These are phyloP conservation scores for Busseola fusca DNA, from an alignment of 2,888 invertebrate species.

Conservation along the genomic window DNA sequence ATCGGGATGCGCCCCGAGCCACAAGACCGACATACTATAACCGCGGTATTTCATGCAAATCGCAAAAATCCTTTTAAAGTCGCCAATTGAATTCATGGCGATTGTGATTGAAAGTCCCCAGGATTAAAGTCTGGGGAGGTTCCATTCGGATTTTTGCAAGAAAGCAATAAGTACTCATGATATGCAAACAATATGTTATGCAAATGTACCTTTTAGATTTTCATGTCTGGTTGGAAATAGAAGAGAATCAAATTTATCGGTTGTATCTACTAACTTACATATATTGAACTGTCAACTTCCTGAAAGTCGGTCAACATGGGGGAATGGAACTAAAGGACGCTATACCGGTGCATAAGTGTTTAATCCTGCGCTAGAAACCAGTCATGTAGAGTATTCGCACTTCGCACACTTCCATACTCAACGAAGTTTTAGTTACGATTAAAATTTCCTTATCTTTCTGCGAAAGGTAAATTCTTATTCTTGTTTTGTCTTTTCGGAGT, in stretches of 20 bases:
- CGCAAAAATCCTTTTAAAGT: conserved; percentile 69
- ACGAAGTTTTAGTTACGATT: not conserved
- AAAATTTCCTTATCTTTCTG: not conserved
- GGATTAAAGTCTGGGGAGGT: conserved; percentile 44
- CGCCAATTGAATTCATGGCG: conserved; percentile 66
- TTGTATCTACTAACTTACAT: conserved; percentile 23
- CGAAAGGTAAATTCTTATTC: not conserved
- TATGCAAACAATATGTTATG: conserved; percentile 30
- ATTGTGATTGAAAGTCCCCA: conserved; percentile 55
- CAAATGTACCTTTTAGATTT: conserved; percentile 6
- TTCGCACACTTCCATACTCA: not conserved
- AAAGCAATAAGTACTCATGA: conserved; percentile 41
- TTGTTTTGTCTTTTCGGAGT: not conserved
- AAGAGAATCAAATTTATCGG: conserved; percentile 20
- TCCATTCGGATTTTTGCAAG: conserved; percentile 36
- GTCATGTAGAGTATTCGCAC: not conserved
- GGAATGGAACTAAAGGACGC: not conserved
- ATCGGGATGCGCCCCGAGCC: conserved; percentile 45
- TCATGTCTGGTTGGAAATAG: conserved; percentile 5
- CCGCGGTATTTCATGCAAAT: conserved; percentile 70
- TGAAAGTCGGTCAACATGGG: conserved; percentile 22
- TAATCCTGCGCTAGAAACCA: not conserved
- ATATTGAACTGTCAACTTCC: conserved; percentile 17
- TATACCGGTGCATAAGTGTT: conserved; percentile 9
- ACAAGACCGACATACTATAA: conserved; percentile 51